phyloP scores from a whole-genome alignment of 2,888 invertebrate species.

The Heliothis peltigera region DNA sequence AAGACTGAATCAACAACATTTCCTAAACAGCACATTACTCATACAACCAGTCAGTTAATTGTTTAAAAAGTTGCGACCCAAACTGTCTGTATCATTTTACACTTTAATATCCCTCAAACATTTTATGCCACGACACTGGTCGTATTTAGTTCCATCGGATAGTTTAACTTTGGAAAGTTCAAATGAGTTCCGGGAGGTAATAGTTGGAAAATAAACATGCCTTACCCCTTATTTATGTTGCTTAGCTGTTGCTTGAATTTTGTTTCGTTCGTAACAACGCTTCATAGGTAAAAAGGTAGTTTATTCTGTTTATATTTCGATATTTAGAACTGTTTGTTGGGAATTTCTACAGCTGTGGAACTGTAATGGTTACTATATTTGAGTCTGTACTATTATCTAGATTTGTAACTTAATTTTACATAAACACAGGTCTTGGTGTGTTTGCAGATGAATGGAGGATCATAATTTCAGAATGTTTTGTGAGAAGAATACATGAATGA shows the following conservation, averaged over 20 bases:
- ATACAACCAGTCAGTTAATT: conserved; percentile 26
- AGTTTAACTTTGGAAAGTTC: conserved; percentile 54
- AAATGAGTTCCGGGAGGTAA: conserved; percentile 58
- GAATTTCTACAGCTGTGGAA: neutral
- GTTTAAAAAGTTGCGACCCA: conserved; percentile 18
- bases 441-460: too few relatives aligned
- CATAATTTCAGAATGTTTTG: too few relatives aligned
- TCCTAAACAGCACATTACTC: conserved; percentile 8
- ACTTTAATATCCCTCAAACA: conserved; percentile 43
- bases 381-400: neutral
- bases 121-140: conserved; percentile 4
- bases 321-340: conserved; percentile 1
- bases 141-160: conserved; percentile 53
- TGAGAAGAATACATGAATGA: too few relatives aligned
- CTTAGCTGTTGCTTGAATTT: conserved; percentile 33
- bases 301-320: conserved; percentile 7
- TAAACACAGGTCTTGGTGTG: too few relatives aligned
- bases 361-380: neutral
- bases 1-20: conserved; percentile 28
- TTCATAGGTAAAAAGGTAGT: conserved; percentile 5
- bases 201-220: conserved; percentile 55
- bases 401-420: too few relatives aligned
- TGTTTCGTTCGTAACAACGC: conserved; percentile 24
- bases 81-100: conserved; percentile 38
- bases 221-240: conserved; percentile 44